These are phyloP conservation scores for Macrotis lagotis DNA, from an alignment of 2,113 vertebrate genomes.

Conservation along the genomic window DNA sequence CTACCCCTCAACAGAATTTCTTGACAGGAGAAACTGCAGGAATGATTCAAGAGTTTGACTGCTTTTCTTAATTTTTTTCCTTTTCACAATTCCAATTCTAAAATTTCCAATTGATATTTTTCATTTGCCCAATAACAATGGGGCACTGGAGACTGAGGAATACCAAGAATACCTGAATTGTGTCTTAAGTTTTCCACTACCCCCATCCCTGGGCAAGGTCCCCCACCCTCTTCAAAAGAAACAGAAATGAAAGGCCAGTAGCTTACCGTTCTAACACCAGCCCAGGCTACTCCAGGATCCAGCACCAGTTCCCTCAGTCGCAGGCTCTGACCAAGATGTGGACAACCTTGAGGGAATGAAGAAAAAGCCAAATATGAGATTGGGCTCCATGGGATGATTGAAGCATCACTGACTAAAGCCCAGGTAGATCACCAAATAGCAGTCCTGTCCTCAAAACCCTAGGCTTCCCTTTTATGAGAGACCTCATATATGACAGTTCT, in stretches of 20 bases:
- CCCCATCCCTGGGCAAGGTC: too few species aligned
- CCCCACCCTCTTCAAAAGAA: not conserved
- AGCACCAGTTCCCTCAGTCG: not conserved
- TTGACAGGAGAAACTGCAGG: not conserved
- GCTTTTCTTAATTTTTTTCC: not conserved
- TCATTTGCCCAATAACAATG: not conserved
- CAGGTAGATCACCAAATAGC: not conserved
- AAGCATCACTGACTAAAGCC: not conserved
- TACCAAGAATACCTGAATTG: not conserved
- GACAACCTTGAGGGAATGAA: not conserved
- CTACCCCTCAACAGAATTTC: too few species aligned
- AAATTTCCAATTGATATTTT: not conserved
- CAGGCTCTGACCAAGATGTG: not conserved
- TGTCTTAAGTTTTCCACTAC: not conserved
- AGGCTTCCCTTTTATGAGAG: not conserved
- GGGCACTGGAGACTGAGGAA: not conserved
- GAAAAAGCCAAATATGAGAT: not conserved
- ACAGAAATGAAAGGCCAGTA: not conserved
- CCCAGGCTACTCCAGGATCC: not conserved
- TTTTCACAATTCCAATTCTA: not conserved
- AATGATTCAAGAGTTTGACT: not conserved
- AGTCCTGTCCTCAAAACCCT: not conserved
- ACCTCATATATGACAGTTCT: not conserved
- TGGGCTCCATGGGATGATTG: not conserved
- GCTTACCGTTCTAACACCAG: not conserved